Evolutionary conservation across 2,113 vertebrate genomes (phyloP), one percentile per base, ranked within the genome.

Genomic region (Ammodytes dubius): DNA sequence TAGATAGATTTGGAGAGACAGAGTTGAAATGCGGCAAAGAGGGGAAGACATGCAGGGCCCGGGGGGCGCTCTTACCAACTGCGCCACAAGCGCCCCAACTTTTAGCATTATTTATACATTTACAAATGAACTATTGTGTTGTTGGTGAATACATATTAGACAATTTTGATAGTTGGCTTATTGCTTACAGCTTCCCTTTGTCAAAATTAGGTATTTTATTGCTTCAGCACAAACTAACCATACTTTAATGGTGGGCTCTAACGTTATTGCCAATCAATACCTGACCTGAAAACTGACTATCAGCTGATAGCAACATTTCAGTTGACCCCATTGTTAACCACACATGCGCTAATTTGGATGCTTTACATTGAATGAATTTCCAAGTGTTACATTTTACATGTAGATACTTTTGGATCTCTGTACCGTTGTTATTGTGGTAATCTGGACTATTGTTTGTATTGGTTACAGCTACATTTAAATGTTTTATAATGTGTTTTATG

Each of bases 101-200:
- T n/a, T 54, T 9, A 7, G 12, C 3, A 52, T 37, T 15, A 57
- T 77, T 45, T 70, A n/a, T 10, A 61, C 39, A 49, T 39, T 53
- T 60, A 60, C 57, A 56, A 8, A 63, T 4, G 6, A 57, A 47
- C 40, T 8, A 35, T 50, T 17, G 10, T 7, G 56, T 13, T 12
- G 4, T n/a, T 50, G 37, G 50, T 58, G 39, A 27, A 67, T 77
- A 45, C 40, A 6, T 15, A 67, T 59, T 17, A 80, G 61, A 37
- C 3, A 13, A 5, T 42, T 54, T 7, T 45, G 37, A 73, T 46
- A 12, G 49, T 42, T 46, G 14, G 15, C 15, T 47, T 54, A 59
- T 14, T 45, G 6, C 3, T 59, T 37, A 3, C 35, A 15, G 45
- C 6, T 27, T 15, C 12, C 4, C 0, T n/a, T 27, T 37, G 10